Conservation (phyloP, 2,113 vertebrate genomes). For the Chroicocephalus ridibundus region DNA sequence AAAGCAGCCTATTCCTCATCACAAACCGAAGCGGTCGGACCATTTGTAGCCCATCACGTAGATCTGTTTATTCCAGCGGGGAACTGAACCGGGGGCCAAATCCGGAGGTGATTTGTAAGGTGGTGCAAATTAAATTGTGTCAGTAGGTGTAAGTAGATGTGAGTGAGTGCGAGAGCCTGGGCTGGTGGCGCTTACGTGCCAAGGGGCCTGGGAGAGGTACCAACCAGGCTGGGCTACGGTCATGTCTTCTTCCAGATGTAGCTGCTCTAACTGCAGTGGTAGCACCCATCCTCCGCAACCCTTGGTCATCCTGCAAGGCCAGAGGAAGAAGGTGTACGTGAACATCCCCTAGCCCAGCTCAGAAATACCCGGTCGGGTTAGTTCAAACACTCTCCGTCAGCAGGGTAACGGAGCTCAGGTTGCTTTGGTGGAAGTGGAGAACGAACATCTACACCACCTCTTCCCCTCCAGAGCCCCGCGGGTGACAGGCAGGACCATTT, state of each 20-base stretch:
- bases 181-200: not conserved
- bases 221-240: not conserved
- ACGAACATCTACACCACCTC: not conserved
- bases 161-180: not conserved
- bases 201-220: not conserved
- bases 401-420: not conserved
- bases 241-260: not conserved
- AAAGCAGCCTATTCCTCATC: not conserved
- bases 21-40: fast-evolving
- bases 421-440: not conserved
- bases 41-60: not conserved
- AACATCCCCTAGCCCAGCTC: not conserved
- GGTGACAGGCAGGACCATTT: not conserved
- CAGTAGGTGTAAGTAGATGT: not conserved
- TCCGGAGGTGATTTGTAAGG: conserved; percentile 2
- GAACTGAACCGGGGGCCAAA: not conserved
- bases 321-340: not conserved
- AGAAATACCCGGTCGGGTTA: not conserved
- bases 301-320: not conserved
- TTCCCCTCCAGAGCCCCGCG: fast-evolving
- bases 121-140: not conserved
- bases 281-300: not conserved
- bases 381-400: not conserved
- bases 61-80: not conserved
- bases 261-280: not conserved